Base-by-base conservation (phyloP, 2,797 vertebrate species). In the Threskiornis aethiopicus region DNA sequence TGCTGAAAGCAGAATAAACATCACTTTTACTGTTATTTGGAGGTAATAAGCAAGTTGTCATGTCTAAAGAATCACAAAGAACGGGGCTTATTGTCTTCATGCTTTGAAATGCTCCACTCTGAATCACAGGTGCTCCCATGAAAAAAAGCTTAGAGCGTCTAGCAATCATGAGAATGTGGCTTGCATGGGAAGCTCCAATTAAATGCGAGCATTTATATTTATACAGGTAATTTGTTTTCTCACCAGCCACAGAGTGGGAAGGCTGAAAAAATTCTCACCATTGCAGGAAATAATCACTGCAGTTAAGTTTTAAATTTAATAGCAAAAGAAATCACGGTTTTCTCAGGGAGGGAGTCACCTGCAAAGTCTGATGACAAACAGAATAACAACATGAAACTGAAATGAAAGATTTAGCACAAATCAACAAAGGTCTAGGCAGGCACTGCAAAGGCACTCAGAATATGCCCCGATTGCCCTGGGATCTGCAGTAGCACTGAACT, bases 151-250 rank as follows among this genome's bases (percentile, higher is more conserved):
- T 22, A 46, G 35, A 75, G 51, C 65, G 76, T 19, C 31, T 37
- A 47, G 54, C 89, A 87, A 41, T 79, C 77, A 35, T 12, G 39
- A 80, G 83, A 94, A 81, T 22, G 65, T 28, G 57, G 54, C 29
- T 83, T 87, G 71, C 81, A 72, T 72, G 64, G 87, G 86, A 84
- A 84, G 84, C 58, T 84, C 90, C 89, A 87, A 28, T 91, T 89
- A 87, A 95, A 94, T 79, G 44, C 1, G 19, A 89, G 33, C 70
- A 49, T 86, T 95, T 92, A 15, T 93, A 65, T 92, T 93, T 92
- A 51, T 82, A 35, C 35, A 84, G 79, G 76, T 92, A 89, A 93
- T 93, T 91, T 91, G 88, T 96, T 92, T 96, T 91, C 84, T 92
- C 69, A 72, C 28, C 72, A 86, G 87, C 65, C 42, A 51, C 57